Conservation (phyloP, 2,797 vertebrate genomes). For the Miichthys miiuy region DNA sequence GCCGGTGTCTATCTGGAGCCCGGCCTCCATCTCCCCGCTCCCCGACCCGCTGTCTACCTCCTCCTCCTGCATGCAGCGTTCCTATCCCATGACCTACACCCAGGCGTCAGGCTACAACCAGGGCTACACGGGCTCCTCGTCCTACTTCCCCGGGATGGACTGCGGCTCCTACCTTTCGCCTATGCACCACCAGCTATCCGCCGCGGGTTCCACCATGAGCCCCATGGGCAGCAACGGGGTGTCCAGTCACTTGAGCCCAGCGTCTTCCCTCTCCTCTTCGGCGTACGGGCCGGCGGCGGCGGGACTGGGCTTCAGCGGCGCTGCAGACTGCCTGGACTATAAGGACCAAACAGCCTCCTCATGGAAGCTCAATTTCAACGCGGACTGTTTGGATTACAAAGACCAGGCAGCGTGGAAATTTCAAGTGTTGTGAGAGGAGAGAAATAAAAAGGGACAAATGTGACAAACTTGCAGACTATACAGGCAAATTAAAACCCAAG, state of each 20-base stretch:
- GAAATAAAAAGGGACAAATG: slow-evolving; percentile 6
- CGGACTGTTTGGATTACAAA: slow-evolving; percentile 99
- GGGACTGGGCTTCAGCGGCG: slow-evolving; percentile 93
- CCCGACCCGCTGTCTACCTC: slow-evolving; percentile 94
- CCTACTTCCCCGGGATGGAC: slow-evolving; percentile 97
- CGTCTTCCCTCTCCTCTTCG: slow-evolving; percentile 92
- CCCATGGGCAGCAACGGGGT: slow-evolving; percentile 93
- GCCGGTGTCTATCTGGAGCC: slow-evolving; percentile 97
- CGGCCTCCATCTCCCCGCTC: slow-evolving; percentile 96
- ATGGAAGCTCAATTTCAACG: slow-evolving; percentile 98
- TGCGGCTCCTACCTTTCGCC: slow-evolving; percentile 97
- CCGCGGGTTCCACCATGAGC: slow-evolving; percentile 92
- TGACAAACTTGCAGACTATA: slow-evolving; percentile 39
- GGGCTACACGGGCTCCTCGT: slow-evolving; percentile 93
- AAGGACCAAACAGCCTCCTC: slow-evolving; percentile 94
- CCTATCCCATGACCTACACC: slow-evolving; percentile 95
- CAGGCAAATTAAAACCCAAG: slow-evolving; percentile 14
- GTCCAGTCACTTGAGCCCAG: slow-evolving; percentile 93
- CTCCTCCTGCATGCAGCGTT: slow-evolving; percentile 97
- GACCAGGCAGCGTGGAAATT: slow-evolving; percentile 99
- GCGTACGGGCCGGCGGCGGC: slow-evolving; percentile 93
- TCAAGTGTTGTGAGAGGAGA: slow-evolving; percentile 93
- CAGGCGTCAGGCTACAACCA: slow-evolving; percentile 96
- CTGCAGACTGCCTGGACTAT: slow-evolving; percentile 97
- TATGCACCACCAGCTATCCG: slow-evolving; percentile 95